Evolutionary conservation across 2,113 vertebrate genomes (phyloP), one percentile per base, ranked within the genome.

Genomic region (Pedetes capensis): DNA sequence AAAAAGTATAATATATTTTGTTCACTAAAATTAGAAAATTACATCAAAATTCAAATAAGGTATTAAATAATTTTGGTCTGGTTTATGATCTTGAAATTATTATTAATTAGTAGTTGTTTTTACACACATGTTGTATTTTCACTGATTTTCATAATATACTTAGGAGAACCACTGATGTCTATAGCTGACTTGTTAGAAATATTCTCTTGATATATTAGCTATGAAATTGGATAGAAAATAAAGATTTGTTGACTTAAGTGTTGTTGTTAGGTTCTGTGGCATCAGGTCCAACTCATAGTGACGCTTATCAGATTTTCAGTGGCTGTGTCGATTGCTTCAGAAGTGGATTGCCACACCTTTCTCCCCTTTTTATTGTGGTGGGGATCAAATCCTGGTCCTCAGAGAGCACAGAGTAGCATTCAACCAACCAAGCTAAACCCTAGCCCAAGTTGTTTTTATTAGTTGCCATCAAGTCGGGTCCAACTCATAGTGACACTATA

Each of bases 31-130:
- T 17, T 49, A 72, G 49, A 75, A 91, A 85, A 82, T 27, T 86
- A 0, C 17, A 86, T 55, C 29, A 83, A 74, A 91, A 75, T 91
- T 34, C 29, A 94, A 91, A 13, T 69, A 5, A 78, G 51, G 34
- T 57, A 76, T 37, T 82, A 83, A 61, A 85, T 1, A 7, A 53
- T 32, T 74, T 83, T 63, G 59, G 0, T 17, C 12, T 69, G 51
- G 1, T 69, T 83, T 68, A 4, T 32, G 8, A 82, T 96, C 61
- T 55, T 74, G 12, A 89, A 89, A 14, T 34, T 79, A 76, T 0
- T 49, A 89, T 82, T 93, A 93, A 42, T 42, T 25, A 55, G 87
- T 76, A 3, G 2, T 27, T 8, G 81, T 86, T 96, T 94, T 34
- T 16, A 64, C 0, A 85, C 0, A 37, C 47, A 17, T 49, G 81